Conservation (phyloP, 2,797 vertebrate genomes). For the Xiphorhynchus erythropygius region DNA sequence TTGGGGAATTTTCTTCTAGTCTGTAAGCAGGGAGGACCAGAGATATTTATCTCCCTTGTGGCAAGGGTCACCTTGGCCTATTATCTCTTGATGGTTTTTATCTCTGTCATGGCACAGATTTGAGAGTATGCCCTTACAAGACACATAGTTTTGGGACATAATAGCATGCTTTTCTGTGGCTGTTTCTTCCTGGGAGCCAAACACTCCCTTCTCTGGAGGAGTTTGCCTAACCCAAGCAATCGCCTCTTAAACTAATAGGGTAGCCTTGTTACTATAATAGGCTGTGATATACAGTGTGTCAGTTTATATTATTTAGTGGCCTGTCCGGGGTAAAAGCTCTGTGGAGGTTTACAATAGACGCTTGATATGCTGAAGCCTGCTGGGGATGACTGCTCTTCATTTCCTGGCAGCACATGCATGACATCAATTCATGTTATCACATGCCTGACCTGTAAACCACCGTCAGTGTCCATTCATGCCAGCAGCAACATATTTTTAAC, state of each 20-base stretch:
- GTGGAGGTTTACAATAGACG: neutral
- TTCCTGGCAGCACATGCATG: neutral
- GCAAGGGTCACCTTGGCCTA: neutral
- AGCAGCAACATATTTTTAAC: neutral
- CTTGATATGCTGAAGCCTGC: neutral
- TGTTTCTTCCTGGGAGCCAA: neutral
- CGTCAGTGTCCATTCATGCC: neutral
- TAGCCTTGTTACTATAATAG: conserved; percentile 15
- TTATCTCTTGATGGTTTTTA: neutral
- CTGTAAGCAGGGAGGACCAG: neutral
- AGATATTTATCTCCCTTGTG: neutral
- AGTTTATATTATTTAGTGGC: conserved; percentile 12
- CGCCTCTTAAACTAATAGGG: conserved; percentile 6
- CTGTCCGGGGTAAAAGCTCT: conserved; percentile 26
- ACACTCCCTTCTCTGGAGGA: neutral
- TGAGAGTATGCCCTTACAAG: neutral
- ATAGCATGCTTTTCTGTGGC: neutral
- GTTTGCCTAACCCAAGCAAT: neutral
- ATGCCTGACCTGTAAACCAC: neutral
- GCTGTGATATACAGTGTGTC: neutral
- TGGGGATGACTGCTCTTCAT: conserved; percentile 3
- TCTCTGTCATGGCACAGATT: neutral
- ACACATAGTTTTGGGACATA: neutral
- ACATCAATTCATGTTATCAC: neutral
- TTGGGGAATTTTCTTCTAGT: neutral